A percentile compares a stretch with the other conserved stretches of the same genome.
phyloP scores from a whole-genome alignment of 92 coral and sea anemone genomes.

The Siderastrea siderea region DNA sequence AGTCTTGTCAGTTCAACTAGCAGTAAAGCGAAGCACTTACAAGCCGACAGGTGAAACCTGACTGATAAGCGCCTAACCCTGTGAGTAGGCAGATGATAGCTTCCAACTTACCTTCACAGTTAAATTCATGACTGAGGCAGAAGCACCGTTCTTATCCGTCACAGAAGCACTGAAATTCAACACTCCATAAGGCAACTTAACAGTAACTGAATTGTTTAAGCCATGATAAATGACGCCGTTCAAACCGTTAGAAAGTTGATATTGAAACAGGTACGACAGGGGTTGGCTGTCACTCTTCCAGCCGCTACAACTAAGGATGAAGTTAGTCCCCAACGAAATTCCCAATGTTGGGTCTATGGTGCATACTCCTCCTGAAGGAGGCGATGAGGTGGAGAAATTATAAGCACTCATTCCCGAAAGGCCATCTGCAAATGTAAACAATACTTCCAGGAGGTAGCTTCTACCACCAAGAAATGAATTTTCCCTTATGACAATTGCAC shows the following conservation, averaged over 20 bases:
- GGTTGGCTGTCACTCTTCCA: background rate
- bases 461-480: background rate
- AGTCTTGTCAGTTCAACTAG: too few species aligned
- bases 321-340: constrained; percentile 3
- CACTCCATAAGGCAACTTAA: constrained; percentile 9
- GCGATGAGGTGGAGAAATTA: background rate
- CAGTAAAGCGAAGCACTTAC: background rate
- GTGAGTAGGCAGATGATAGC: background rate
- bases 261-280: constrained; percentile 24
- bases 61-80: too few species aligned
- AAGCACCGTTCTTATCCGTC: constrained; percentile 9
- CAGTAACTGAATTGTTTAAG: background rate
- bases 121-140: background rate
- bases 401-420: constrained; percentile 8
- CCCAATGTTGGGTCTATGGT: constrained; percentile 6
- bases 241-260: background rate
- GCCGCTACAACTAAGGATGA: constrained; percentile 20
- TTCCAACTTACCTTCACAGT: constrained; percentile 1
- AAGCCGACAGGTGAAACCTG: too few species aligned
- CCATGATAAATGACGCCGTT: constrained; percentile 22
- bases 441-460: constrained; percentile 4
- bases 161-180: constrained; percentile 6
- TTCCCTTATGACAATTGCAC: constrained; percentile 14
- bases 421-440: background rate
- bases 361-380: constrained; percentile 22